phyloP scores from a whole-genome alignment of 1,140 invertebrate genomes.

The Vollenhovia emeryi region DNA sequence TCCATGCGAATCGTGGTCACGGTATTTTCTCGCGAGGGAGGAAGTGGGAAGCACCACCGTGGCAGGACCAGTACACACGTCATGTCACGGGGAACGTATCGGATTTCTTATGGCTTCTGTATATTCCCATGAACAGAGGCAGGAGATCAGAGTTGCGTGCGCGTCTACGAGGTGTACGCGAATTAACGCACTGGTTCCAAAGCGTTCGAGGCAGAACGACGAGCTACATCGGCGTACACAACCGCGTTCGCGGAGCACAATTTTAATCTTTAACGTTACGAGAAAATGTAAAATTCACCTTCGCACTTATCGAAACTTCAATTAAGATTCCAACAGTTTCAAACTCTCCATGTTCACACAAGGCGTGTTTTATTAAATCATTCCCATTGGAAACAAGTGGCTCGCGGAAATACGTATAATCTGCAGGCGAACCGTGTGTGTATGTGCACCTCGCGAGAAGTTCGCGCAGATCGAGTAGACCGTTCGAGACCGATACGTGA shows the following conservation, averaged over 20 bases:
- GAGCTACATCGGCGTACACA: neutral
- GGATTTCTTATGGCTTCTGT: constrained; percentile 86
- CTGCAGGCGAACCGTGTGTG: no score
- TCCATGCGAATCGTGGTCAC: constrained; percentile 64
- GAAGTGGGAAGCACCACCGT: constrained; percentile 85
- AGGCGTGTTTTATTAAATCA: neutral
- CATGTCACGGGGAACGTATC: constrained; percentile 83
- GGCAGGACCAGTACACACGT: constrained; percentile 68
- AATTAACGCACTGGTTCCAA: neutral
- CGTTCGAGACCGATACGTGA: neutral
- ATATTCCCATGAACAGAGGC: constrained; percentile 81
- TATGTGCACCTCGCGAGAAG: neutral
- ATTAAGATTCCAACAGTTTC: neutral
- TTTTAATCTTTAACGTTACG: neutral
- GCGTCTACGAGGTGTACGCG: constrained; percentile 22
- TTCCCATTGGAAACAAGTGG: neutral
- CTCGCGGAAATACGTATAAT: neutral
- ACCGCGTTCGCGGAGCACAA: neutral
- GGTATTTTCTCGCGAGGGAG: constrained; percentile 74
- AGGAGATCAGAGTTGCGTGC: constrained; percentile 60
- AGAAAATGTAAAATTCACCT: neutral
- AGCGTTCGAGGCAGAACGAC: neutral
- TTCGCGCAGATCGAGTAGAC: neutral
- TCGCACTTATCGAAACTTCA: neutral
- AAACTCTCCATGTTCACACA: neutral